Evolutionary conservation across 2,888 invertebrate species (phyloP).

Genomic region (Habrosyne pyritoides): DNA sequence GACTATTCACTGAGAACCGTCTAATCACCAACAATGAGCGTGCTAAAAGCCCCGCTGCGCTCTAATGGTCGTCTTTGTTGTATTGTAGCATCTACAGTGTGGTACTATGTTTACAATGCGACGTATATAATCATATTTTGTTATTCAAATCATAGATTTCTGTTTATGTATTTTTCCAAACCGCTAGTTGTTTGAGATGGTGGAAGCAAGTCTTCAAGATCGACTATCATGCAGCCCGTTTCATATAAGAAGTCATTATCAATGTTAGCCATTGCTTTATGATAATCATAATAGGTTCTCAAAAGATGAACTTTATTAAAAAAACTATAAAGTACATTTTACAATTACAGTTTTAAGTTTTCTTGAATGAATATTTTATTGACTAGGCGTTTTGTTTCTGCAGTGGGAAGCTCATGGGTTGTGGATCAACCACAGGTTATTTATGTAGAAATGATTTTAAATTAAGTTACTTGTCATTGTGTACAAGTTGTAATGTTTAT

Average conservation of each 20-base stretch:
- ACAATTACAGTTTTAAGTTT: too few relatives aligned
- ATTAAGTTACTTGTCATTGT: neutral
- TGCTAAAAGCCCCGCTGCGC: constrained; percentile 19
- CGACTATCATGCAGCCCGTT: too few relatives aligned
- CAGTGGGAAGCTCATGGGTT: too few relatives aligned
- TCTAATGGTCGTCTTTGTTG: constrained; percentile 17
- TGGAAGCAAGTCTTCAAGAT: too few relatives aligned
- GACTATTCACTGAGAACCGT: constrained; percentile 9
- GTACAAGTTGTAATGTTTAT: neutral
- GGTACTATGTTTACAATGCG: constrained; percentile 10
- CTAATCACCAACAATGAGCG: constrained; percentile 22
- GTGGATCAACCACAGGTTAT: too few relatives aligned
- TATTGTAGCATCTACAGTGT: constrained; percentile 8
- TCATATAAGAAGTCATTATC: too few relatives aligned
- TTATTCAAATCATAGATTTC: constrained; percentile 2
- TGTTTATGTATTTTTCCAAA: neutral
- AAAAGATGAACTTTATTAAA: too few relatives aligned
- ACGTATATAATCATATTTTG: constrained; percentile 5
- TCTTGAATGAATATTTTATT: too few relatives aligned
- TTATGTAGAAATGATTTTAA: neutral
- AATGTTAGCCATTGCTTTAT: too few relatives aligned
- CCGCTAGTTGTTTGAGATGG: neutral
- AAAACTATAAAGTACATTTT: too few relatives aligned
- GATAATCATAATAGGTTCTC: too few relatives aligned
- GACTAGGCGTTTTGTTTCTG: too few relatives aligned